Evolutionary conservation across 2,113 vertebrate species (phyloP).

Genomic region (Turnix velox): DNA sequence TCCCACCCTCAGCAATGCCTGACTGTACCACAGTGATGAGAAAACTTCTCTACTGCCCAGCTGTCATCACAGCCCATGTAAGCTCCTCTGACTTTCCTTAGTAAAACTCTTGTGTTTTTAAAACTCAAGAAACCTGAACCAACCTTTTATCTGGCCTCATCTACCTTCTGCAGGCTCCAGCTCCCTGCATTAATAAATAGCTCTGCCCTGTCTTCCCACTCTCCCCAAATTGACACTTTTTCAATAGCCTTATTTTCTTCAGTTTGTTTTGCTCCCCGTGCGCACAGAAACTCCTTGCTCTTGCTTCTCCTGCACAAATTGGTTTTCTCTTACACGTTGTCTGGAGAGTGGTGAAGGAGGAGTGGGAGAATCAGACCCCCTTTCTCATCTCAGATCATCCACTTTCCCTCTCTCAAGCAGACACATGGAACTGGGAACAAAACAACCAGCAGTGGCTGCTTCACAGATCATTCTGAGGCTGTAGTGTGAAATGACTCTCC

Average conservation of each 20-base stretch:
- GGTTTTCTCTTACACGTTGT: background rate
- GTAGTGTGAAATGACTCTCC: background rate
- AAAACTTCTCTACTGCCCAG: background rate
- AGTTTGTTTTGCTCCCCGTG: background rate
- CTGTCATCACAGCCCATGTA: background rate
- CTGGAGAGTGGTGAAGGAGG: background rate
- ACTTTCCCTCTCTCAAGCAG: background rate
- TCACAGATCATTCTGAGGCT: background rate
- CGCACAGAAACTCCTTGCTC: fast-evolving
- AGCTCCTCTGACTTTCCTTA: fast-evolving
- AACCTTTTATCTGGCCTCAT: background rate
- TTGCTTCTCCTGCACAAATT: background rate
- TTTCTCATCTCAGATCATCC: background rate
- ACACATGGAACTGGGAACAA: background rate
- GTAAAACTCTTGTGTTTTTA: background rate
- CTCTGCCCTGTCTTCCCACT: background rate
- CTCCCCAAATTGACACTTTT: background rate
- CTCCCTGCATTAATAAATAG: background rate
- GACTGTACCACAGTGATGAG: background rate
- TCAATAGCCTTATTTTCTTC: background rate
- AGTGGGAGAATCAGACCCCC: background rate
- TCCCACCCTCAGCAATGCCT: background rate
- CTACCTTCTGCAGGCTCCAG: background rate
- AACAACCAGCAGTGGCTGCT: background rate
- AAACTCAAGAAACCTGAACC: background rate